These are phyloP conservation scores for Ceratoteleas bidentatus DNA, from an alignment of 1,140 invertebrate species.

Conservation along the genomic window DNA sequence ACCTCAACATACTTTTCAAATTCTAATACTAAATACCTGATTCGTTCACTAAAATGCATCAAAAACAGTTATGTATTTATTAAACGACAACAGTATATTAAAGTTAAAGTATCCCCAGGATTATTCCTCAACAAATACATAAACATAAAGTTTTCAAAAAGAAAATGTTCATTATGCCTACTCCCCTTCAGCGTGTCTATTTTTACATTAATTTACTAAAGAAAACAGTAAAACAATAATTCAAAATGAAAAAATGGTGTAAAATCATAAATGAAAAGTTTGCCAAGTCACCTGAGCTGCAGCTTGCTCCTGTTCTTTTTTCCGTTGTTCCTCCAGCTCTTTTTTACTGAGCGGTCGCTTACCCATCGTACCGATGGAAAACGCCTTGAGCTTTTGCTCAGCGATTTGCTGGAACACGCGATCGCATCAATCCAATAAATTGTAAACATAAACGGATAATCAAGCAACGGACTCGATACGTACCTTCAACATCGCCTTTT, in stretches of 20 bases:
- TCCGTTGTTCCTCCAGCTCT: constrained; percentile 92
- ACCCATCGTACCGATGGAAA: constrained; percentile 91
- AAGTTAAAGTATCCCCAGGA: too few relatives aligned
- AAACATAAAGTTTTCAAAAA: background rate
- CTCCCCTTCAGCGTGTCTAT: too few relatives aligned
- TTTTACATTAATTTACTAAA: background rate
- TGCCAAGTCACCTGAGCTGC: constrained; percentile 85
- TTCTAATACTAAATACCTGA: constrained; percentile 13
- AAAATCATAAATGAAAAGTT: constrained; percentile 10
- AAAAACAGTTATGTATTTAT: too few relatives aligned
- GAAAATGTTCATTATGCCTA: too few relatives aligned
- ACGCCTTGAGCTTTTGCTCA: constrained; percentile 90
- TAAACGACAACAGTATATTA: background rate
- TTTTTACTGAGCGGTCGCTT: constrained; percentile 91
- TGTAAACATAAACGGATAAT: too few relatives aligned
- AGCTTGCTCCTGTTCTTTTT: constrained; percentile 94
- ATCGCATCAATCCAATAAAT: too few relatives aligned
- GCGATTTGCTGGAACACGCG: constrained; percentile 87
- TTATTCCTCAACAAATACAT: background rate
- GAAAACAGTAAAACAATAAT: background rate
- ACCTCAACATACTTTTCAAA: too few relatives aligned
- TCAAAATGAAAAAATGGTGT: background rate
- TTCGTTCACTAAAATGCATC: too few relatives aligned
- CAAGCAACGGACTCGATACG: constrained; percentile 28
- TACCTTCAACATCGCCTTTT: constrained; percentile 80